Evolutionary conservation across 1,140 invertebrate genomes (phyloP), one percentile per base, ranked within the genome.

Genomic region (Drosophila micromelanica): DNA sequence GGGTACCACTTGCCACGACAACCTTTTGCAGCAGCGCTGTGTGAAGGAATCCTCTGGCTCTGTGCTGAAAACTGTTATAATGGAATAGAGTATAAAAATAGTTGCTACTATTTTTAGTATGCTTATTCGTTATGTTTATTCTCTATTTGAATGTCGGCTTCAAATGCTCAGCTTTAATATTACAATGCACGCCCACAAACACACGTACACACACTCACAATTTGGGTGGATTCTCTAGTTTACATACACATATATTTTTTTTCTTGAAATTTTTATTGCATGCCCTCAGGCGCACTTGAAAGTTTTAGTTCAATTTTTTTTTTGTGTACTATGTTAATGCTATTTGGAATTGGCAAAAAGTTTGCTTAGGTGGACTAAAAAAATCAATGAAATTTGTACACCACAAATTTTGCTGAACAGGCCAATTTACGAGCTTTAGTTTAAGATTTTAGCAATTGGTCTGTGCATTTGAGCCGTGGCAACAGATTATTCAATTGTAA

Each of bases 301-400:
- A 37, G 9, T 11, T 5, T 9, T 9, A 3, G 48, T 15, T n/a
- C 0, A 15, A 32, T 11, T n/a, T 15, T 11, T n/a, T 15, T 9
- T n/a, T 56, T 51, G 5, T 13, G 32, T 51, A 7, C 17, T 52
- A 20, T 40, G 11, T 42, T 27, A 40, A 49, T 71, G 45, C 3
- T 20, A 40, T 62, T 69, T 38, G 20, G n/a, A 61, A 45, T 49
- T 68, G 37, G 27, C 48, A 27, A 27, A 27, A 54, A 73, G 62
- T 52, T 68, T 60, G 45, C 60, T 35, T 55, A 40, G 9, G 52
- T 23, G 32, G 7, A 7, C 32, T 1, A 51, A 55, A 56, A 87
- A 87, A 87, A 87, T 87, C 82, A 87, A 87, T 87, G 82, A 87
- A 78, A 82, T 76, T 84, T 74, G 63, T 76, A 73, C 78, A 89